Conservation (phyloP, 2,797 vertebrate species). For the Pseudochaenichthys georgianus region DNA sequence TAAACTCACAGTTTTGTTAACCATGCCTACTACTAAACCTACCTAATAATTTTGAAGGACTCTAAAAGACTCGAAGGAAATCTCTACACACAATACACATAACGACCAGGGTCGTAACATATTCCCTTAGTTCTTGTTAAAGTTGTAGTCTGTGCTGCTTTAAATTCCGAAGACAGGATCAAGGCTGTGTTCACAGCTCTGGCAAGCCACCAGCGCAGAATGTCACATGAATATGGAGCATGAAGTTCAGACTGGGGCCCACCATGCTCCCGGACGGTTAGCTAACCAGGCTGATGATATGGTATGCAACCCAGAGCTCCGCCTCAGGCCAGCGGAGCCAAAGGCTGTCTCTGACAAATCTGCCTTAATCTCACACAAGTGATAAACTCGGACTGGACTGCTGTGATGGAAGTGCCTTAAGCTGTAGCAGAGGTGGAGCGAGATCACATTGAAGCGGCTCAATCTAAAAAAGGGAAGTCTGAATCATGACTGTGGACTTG, state of each 20-base stretch:
- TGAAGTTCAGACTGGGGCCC: conserved; percentile 53
- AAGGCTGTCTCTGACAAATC: conserved; percentile 63
- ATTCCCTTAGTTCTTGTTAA: conserved; percentile 12
- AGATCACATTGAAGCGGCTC: conserved; percentile 50
- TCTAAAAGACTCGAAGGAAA: no score
- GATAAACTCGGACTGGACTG: conserved; percentile 55
- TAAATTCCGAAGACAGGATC: conserved; percentile 59
- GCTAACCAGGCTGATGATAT: conserved; percentile 58
- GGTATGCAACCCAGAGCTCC: conserved; percentile 48
- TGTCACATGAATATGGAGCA: conserved; percentile 78
- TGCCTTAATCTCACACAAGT: conserved; percentile 56
- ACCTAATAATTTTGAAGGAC: no score
- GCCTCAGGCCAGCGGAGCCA: conserved; percentile 47
- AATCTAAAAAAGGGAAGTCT: conserved; percentile 8
- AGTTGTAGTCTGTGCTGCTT: conserved; percentile 43
- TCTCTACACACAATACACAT: no score
- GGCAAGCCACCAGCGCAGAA: conserved; percentile 64
- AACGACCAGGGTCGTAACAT: no score
- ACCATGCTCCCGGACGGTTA: conserved; percentile 45
- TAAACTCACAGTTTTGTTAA: no score
- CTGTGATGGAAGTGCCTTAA: conserved; percentile 52
- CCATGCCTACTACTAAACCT: no score
- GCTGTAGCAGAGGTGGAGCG: conserved; percentile 40
- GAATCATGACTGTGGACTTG: not conserved
- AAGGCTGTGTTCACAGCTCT: conserved; percentile 45